phyloP scores from a whole-genome alignment of 2,797 vertebrate species.

The Sebastes itinus region DNA sequence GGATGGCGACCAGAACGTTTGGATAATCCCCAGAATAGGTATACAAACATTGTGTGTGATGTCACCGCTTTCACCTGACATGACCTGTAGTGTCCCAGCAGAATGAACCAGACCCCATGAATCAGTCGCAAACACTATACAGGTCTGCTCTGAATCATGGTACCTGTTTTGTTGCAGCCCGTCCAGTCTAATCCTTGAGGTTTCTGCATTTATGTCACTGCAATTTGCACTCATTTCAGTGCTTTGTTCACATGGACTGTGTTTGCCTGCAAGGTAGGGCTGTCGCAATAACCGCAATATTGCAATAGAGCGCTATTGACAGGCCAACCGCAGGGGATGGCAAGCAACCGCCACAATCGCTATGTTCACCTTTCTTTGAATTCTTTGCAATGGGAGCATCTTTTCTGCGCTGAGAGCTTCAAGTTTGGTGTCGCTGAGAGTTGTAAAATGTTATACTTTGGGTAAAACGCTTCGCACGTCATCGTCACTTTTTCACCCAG shows the following conservation, averaged over 20 bases:
- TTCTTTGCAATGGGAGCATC: no score
- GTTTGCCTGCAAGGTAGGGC: neutral
- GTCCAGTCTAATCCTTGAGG: conserved; percentile 7
- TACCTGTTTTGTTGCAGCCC: conserved; percentile 7
- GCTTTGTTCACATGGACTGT: conserved; percentile 2
- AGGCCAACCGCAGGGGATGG: no score
- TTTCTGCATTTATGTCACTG: neutral
- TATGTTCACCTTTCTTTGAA: no score
- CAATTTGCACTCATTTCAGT: conserved; percentile 9
- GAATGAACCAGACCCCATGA: neutral
- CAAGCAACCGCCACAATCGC: no score
- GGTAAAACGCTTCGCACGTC: no score
- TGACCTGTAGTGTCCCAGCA: neutral
- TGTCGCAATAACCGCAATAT: no score
- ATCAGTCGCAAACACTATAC: neutral
- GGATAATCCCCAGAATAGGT: conserved; percentile 1
- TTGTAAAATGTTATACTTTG: no score
- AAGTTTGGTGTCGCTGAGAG: no score
- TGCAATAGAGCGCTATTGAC: no score
- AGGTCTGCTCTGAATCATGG: conserved; percentile 20
- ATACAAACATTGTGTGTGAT: neutral
- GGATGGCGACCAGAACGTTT: neutral
- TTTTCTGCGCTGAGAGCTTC: no score
- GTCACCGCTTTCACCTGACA: neutral
- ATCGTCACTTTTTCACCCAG: no score